Evolutionary conservation across 2,888 invertebrate genomes (phyloP).

Genomic region (Myopa tessellatipennis): DNA sequence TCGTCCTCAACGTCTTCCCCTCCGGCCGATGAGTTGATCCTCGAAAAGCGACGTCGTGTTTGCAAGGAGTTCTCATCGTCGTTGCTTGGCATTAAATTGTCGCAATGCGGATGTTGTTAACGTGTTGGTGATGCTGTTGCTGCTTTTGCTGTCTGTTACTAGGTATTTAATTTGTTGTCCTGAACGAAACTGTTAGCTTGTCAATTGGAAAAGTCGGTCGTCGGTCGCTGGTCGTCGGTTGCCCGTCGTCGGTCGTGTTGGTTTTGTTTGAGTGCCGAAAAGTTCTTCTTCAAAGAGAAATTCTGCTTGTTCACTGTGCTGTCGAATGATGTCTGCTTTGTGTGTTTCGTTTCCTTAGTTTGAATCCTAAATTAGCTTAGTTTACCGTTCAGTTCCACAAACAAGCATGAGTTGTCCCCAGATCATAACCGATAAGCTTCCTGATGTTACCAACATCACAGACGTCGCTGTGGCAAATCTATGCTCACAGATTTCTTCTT

Average conservation of each 20-base stretch:
- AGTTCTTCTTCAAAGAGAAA: conserved; percentile 12
- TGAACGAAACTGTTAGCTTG: conserved; percentile 24
- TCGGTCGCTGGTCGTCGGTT: background rate
- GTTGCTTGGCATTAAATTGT: conserved; percentile 51
- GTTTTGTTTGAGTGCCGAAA: conserved; percentile 12
- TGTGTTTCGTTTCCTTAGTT: background rate
- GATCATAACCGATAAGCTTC: no score
- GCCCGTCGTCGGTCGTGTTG: background rate
- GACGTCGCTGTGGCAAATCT: no score
- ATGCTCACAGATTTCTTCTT: no score
- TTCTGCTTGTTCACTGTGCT: background rate
- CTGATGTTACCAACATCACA: no score
- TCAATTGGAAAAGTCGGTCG: conserved; percentile 30
- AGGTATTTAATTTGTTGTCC: conserved; percentile 15
- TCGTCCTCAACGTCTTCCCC: background rate
- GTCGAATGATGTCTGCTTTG: background rate
- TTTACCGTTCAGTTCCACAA: no score
- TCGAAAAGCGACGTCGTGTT: background rate
- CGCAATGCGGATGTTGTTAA: conserved; percentile 53
- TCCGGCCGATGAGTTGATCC: background rate
- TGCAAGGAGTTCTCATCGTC: conserved; percentile 27
- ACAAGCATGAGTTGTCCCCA: no score
- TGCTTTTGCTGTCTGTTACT: conserved; percentile 13
- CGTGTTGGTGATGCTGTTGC: conserved; percentile 10
- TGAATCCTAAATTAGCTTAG: no score